phyloP scores from a whole-genome alignment of 1,140 invertebrate species.

The Brachionus rubens region DNA sequence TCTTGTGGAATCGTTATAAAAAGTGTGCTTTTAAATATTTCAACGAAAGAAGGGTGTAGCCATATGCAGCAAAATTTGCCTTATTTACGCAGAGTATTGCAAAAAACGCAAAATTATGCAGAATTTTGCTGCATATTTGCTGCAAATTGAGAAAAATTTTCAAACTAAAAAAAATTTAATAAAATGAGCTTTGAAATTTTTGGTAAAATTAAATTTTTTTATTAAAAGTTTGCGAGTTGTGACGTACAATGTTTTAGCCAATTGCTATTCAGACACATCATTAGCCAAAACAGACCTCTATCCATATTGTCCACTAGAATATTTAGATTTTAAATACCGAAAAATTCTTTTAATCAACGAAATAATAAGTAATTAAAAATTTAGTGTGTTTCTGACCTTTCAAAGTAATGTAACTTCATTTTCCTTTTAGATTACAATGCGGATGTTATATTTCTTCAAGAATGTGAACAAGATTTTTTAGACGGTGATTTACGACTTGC shows the following conservation, averaged over 20 bases:
- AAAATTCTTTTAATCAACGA: conserved; percentile 25
- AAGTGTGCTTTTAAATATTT: too few relatives aligned
- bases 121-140: too few relatives aligned
- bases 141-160: too few relatives aligned
- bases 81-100: too few relatives aligned
- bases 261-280: conserved; percentile 29
- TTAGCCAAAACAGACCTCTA: conserved; percentile 6
- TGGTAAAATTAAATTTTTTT: background rate
- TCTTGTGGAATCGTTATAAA: too few relatives aligned
- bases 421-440: conserved; percentile 33
- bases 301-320: conserved; percentile 45
- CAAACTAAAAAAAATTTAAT: too few relatives aligned
- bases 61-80: too few relatives aligned
- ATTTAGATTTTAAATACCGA: conserved; percentile 39
- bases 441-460: conserved; percentile 43
- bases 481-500: conserved; percentile 14
- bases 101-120: too few relatives aligned
- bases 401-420: background rate
- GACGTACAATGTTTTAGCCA: conserved; percentile 39
- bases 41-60: too few relatives aligned
- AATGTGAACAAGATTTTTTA: conserved; percentile 42
- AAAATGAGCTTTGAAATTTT: background rate
- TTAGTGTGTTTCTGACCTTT: background rate
- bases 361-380: conserved; percentile 10
- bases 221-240: conserved; percentile 36